Conservation (phyloP, 2,888 invertebrate genomes). For the Drosophila neonasuta region DNA sequence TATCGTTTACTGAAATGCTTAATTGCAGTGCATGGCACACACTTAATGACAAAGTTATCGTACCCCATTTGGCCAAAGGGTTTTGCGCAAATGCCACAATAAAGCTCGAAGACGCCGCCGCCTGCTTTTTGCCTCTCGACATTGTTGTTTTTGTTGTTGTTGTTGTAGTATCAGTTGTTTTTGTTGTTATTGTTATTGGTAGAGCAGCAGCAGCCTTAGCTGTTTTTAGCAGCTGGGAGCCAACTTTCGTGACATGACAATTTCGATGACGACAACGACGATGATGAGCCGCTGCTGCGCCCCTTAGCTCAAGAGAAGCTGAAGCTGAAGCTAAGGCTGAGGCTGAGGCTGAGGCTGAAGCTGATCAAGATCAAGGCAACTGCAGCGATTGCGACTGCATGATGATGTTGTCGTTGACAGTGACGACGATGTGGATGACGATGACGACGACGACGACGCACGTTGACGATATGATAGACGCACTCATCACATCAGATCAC, state of each 20-base stretch:
- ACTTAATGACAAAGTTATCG: slow-evolving; percentile 55
- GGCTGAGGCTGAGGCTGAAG: slow-evolving; percentile 9
- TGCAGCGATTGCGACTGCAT: slow-evolving; percentile 57
- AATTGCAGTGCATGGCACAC: slow-evolving; percentile 47
- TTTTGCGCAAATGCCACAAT: slow-evolving; percentile 60
- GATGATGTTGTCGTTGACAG: slow-evolving; percentile 75
- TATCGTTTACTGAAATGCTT: slow-evolving; percentile 27
- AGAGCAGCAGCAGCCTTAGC: slow-evolving; percentile 43
- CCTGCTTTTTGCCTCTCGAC: slow-evolving; percentile 19
- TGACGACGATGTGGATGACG: slow-evolving; percentile 59
- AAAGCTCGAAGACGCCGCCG: slow-evolving; percentile 62
- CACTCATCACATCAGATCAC: slow-evolving; percentile 76
- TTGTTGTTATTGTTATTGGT: slow-evolving; percentile 33
- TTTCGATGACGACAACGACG: slow-evolving; percentile 72
- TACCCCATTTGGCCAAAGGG: slow-evolving; percentile 54
- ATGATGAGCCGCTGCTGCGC: slow-evolving; percentile 59
- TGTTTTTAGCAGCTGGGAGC: slow-evolving; percentile 65
- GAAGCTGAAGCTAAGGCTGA: slow-evolving; percentile 18
- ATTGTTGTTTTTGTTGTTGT: neutral
- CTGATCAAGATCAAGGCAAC: slow-evolving; percentile 63
- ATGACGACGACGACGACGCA: slow-evolving; percentile 49
- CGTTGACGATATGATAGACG: slow-evolving; percentile 77
- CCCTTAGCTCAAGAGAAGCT: slow-evolving; percentile 47
- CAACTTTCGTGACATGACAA: slow-evolving; percentile 78
- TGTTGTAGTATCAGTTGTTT: slow-evolving; percentile 6